phyloP scores from a whole-genome alignment of 2,113 vertebrate species.

The Hyperopisus bebe region DNA sequence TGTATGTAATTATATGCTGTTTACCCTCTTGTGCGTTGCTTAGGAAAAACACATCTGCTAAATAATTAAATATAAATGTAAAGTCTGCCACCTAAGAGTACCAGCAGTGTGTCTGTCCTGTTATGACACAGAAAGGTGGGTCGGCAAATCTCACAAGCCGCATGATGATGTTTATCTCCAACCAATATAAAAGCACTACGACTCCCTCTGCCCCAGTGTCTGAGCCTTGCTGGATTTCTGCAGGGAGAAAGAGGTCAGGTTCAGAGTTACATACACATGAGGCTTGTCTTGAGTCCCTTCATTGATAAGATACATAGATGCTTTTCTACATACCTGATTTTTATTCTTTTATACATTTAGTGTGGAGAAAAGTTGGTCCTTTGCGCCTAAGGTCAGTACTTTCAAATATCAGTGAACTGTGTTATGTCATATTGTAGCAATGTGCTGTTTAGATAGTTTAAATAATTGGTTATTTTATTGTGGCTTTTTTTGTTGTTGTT shows the following conservation, averaged over 20 bases:
- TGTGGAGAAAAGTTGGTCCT: slow-evolving; percentile 45
- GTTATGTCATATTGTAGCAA: neutral
- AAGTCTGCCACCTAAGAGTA: neutral
- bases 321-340: neutral
- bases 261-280: neutral
- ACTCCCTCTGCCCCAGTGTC: neutral
- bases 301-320: too few relatives aligned
- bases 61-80: neutral
- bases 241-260: neutral
- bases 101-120: neutral
- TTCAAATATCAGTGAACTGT: neutral
- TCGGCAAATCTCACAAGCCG: slow-evolving; percentile 30
- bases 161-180: slow-evolving; percentile 56
- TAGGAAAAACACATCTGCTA: neutral
- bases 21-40: neutral
- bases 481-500: neutral
- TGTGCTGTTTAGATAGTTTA: neutral
- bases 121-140: slow-evolving; percentile 37
- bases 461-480: neutral
- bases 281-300: neutral
- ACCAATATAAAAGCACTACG: slow-evolving; percentile 40
- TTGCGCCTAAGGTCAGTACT: slow-evolving; percentile 47
- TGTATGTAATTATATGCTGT: neutral
- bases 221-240: slow-evolving; percentile 3
- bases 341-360: slow-evolving; percentile 34